Percentiles rank a stretch among this genome's conserved stretches.
phyloP scores from a whole-genome alignment of 2,888 invertebrate species.

The Troides aeacus region DNA sequence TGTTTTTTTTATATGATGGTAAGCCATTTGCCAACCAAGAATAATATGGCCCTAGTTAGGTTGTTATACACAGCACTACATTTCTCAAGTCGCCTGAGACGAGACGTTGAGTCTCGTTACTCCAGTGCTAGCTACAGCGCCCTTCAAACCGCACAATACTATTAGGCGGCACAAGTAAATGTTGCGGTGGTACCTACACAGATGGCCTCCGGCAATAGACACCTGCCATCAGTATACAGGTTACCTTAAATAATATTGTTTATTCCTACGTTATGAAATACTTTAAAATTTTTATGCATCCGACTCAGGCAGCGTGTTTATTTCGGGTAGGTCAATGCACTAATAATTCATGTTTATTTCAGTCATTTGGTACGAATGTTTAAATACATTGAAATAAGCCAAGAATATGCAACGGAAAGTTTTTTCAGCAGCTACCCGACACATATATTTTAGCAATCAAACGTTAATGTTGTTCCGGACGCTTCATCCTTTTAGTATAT shows the following conservation, averaged over 20 bases:
- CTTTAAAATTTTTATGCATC: not conserved
- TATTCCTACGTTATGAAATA: conserved; percentile 3
- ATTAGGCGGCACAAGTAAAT: too few species aligned
- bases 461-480: not conserved
- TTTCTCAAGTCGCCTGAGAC: too few species aligned
- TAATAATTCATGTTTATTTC: conserved; percentile 19
- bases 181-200: too few species aligned
- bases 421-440: not conserved
- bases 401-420: not conserved
- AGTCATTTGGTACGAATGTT: conserved; percentile 7
- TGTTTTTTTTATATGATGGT: too few species aligned
- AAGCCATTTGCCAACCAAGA: too few species aligned
- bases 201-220: too few species aligned
- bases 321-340: conserved; percentile 21
- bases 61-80: too few species aligned
- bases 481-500: not conserved
- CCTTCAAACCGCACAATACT: too few species aligned
- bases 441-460: not conserved
- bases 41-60: too few species aligned
- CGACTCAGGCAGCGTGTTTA: not conserved
- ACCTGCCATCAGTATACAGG: too few species aligned
- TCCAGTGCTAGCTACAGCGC: too few species aligned
- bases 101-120: too few species aligned
- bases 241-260: not conserved
- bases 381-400: conserved; percentile 14